Evolutionary conservation across 1,140 invertebrate species (phyloP), one percentile per base, ranked within the genome.

Genomic region (Drosophila nasuta): DNA sequence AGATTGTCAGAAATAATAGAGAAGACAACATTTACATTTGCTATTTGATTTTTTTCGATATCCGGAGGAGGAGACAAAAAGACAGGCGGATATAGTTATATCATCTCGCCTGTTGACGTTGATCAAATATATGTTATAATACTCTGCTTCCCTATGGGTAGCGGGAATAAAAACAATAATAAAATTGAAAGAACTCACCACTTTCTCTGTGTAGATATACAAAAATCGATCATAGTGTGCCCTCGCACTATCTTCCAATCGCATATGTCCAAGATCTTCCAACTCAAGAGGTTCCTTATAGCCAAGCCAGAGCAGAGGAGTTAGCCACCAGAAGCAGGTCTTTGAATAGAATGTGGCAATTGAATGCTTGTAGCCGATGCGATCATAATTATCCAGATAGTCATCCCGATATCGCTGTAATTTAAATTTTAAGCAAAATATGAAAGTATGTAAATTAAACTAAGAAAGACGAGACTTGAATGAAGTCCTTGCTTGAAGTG

Each of bases 251-350:
- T 96, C 95, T 54, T 95, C 94, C 67, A 95, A 92, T 0, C 96
- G 96, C 69, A 97, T 93, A 43, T 94, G 92, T 3, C 96, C 96
- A 5, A 97, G 93, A 92, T 97, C 95, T 63, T 95, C 94, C 41
- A 95, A 90, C 78, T 96, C 95, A 11, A 97, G 89, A 1, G 96
- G 95, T 17, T 93, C 93, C 49, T 93, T 93, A 86, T 95, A 96
- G 25, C 96, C 96, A 69, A 94, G 92, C 67, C 93, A 93, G 2
- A 97, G 87, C 2, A 97, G 91, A 3, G 94, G 93, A 48, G 94
- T 95, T 20, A 97, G 91, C 96, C 96, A 97, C 92, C 95, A 96
- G 90, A 96, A 97, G 11, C 95, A 95, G 43, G 95, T 93, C 92
- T 95, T 96, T 0, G 96, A 96, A 69, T 95, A 94, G 60, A 96